A percentile compares a stretch with the other conserved stretches of the same genome.
Conservation (phyloP, 2,797 vertebrate species). For the Monodelphis domestica region DNA sequence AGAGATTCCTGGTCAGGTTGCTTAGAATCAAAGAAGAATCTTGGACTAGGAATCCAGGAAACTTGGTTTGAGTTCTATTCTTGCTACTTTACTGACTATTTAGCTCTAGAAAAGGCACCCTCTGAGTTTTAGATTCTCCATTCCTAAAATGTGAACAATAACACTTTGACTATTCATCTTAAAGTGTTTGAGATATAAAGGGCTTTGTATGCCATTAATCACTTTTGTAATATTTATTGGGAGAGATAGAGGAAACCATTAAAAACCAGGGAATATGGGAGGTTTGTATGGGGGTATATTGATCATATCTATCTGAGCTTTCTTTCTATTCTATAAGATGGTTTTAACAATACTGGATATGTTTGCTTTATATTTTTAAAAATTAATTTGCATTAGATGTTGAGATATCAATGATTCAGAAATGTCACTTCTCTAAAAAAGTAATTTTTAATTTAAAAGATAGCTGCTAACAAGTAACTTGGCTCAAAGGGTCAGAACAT, state of each 20-base stretch:
- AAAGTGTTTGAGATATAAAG: background rate
- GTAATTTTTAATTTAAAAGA: background rate
- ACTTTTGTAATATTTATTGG: too few species aligned
- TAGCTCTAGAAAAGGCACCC: background rate
- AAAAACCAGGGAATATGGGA: too few species aligned
- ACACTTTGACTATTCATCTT: background rate
- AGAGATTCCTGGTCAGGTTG: background rate
- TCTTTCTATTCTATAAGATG: background rate
- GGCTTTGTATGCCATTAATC: background rate
- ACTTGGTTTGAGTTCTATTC: background rate
- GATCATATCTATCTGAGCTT: background rate
- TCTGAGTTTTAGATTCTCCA: background rate
- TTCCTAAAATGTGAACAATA: background rate
- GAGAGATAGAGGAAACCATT: too few species aligned
- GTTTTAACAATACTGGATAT: background rate
- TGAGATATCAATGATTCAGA: background rate
- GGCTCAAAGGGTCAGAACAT: too few species aligned
- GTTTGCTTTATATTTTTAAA: background rate
- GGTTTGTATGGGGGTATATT: too few species aligned
- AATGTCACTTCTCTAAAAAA: background rate
- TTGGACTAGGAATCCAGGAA: background rate
- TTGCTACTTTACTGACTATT: background rate
- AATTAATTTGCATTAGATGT: background rate
- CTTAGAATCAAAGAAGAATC: background rate
- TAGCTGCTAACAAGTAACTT: background rate